phyloP scores from a whole-genome alignment of 2,113 vertebrate species.

The Paradisaea rubra region DNA sequence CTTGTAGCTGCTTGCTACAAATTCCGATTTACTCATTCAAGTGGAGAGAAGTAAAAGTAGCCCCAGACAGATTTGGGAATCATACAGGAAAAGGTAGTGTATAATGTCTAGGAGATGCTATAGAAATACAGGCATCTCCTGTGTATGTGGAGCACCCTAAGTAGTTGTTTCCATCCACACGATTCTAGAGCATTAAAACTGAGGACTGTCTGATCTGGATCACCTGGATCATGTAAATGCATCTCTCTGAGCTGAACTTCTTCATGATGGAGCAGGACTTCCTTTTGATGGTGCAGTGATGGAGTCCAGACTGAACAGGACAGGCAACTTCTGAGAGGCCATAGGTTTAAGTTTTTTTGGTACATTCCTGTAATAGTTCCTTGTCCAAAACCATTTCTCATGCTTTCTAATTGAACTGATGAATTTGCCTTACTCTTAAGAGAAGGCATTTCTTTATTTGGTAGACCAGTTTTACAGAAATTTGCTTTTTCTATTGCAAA shows the following conservation, averaged over 20 bases:
- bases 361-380: not conserved
- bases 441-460: not conserved
- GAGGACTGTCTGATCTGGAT: not conserved
- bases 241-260: not conserved
- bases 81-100: not conserved
- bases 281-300: not conserved
- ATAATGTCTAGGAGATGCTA: not conserved
- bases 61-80: not conserved
- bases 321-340: not conserved
- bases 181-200: not conserved
- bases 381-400: not conserved
- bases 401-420: not conserved
- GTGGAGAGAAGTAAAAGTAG: not conserved
- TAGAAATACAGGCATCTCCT: not conserved
- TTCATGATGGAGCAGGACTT: not conserved
- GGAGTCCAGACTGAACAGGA: not conserved
- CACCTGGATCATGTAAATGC: not conserved
- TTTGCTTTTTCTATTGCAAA: not conserved
- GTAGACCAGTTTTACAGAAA: not conserved
- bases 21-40: not conserved
- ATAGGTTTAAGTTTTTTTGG: not conserved
- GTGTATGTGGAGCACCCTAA: not conserved
- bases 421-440: not conserved
- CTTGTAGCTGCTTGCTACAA: not conserved
- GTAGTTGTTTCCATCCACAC: not conserved